Conservation (phyloP, 2,113 vertebrate species). For the Cariama cristata region DNA sequence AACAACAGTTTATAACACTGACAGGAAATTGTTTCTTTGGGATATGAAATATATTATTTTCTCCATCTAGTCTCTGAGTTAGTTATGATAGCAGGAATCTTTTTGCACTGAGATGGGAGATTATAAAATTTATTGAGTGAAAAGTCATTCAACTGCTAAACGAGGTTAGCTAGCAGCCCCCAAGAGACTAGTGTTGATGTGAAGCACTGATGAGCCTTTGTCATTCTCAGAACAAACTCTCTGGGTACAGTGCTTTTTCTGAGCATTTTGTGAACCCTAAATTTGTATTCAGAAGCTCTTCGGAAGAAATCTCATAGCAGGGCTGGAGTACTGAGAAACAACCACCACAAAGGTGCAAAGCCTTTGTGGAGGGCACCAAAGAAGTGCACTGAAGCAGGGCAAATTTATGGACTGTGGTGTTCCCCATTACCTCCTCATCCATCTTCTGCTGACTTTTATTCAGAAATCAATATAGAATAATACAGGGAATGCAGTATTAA, state of each 20-base stretch:
- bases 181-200: background rate
- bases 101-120: background rate
- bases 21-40: constrained; percentile 13
- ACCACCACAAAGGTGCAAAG: background rate
- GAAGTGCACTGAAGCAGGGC: background rate
- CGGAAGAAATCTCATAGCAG: background rate
- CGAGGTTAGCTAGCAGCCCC: background rate
- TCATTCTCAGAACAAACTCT: background rate
- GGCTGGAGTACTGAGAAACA: background rate
- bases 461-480: background rate
- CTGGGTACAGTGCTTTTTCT: background rate
- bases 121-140: background rate
- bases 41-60: background rate
- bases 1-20: background rate
- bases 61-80: background rate
- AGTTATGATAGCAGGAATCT: background rate
- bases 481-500: background rate
- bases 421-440: background rate
- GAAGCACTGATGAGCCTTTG: background rate
- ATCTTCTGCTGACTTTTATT: background rate
- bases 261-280: background rate
- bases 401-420: background rate
- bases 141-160: background rate
- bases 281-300: background rate
- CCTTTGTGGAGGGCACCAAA: rapidly evolving